Evolutionary conservation across 1,140 invertebrate genomes (phyloP).

Genomic region (Portunus trituberculatus): DNA sequence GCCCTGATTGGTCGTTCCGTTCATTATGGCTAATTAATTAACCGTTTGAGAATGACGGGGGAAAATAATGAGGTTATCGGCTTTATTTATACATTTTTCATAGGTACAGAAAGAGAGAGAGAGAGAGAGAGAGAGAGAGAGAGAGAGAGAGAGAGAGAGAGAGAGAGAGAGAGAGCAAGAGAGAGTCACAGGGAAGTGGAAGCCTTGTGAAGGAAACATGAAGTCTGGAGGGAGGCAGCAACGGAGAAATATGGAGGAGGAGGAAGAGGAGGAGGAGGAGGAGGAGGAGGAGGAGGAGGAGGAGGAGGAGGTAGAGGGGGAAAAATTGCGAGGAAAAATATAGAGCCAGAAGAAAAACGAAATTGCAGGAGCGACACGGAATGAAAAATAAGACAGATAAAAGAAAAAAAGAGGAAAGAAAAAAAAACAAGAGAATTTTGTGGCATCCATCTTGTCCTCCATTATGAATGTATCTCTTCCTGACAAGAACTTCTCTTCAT

Average conservation of each 20-base stretch:
- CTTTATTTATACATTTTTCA: background rate
- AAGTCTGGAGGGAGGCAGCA: background rate
- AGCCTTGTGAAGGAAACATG: background rate
- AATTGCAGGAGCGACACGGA: background rate
- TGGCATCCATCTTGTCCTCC: background rate
- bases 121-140: conserved; percentile 17
- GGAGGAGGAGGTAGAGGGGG: background rate
- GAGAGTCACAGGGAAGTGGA: too few relatives aligned
- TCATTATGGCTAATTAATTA: conserved; percentile 14
- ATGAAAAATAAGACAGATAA: background rate
- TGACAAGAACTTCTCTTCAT: conserved; percentile 22
- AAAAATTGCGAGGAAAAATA: background rate
- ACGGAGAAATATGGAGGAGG: background rate
- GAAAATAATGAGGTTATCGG: background rate
- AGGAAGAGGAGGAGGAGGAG: background rate
- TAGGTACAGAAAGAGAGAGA: background rate
- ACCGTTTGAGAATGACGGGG: background rate
- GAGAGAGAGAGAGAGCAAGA: background rate
- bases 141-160: background rate
- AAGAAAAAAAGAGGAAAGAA: too few relatives aligned
- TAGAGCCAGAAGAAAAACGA: background rate
- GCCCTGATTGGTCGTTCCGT: background rate
- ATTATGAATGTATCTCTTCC: background rate
- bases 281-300: background rate
- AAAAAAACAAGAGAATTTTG: background rate